Evolutionary conservation across 2,888 invertebrate species (phyloP).

Genomic region (Synergus laeviventris): DNA sequence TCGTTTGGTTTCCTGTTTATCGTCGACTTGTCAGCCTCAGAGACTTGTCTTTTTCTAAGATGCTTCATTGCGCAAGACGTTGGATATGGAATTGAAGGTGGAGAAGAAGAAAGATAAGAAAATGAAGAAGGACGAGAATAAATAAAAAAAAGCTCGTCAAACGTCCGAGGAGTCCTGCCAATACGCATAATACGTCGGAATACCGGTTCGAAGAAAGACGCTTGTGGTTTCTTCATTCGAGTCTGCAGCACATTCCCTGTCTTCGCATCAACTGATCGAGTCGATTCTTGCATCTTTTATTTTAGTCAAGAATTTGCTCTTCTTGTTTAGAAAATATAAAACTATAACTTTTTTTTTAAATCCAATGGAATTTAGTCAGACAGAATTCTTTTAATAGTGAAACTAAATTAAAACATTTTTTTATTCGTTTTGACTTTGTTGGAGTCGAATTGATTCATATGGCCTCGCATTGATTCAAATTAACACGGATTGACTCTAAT

Average conservation of each 20-base stretch:
- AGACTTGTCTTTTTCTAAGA: background rate
- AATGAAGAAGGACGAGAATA: background rate
- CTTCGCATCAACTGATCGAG: background rate
- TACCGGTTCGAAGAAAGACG: conserved; percentile 23
- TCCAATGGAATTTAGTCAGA: no score
- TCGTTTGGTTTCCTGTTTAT: background rate
- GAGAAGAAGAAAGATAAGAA: background rate
- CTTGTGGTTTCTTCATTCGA: conserved; percentile 31
- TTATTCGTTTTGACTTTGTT: no score
- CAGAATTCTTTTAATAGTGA: no score
- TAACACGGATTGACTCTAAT: no score
- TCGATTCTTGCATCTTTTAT: background rate
- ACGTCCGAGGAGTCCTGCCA: conserved; percentile 19
- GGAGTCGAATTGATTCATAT: no score
- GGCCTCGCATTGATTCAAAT: no score
- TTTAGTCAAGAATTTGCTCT: background rate
- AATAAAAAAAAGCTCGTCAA: conserved; percentile 3
- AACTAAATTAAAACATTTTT: no score
- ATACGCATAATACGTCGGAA: conserved; percentile 29
- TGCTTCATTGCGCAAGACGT: conserved; percentile 19
- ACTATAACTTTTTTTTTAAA: no score
- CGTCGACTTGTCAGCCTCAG: background rate
- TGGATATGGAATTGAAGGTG: conserved; percentile 9
- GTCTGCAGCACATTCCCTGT: conserved; percentile 16
- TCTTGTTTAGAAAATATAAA: background rate